Evolutionary conservation across 2,888 invertebrate species (phyloP), one percentile per base, ranked within the genome.

Genomic region (Tetranychus truncatus): DNA sequence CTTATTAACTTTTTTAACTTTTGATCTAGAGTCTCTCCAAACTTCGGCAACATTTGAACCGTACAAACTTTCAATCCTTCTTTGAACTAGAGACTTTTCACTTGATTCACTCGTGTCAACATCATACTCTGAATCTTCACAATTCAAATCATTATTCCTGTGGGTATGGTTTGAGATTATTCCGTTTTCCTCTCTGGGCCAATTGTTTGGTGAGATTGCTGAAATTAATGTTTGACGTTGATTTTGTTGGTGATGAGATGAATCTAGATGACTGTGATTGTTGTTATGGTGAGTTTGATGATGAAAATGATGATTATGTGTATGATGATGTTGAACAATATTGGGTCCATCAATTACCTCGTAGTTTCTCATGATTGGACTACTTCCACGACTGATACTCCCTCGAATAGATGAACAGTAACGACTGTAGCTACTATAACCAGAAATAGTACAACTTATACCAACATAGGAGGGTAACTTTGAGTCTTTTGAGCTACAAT

Each of bases 381-480:
- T 20, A 69, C 69, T 69, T 24, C 69, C 69, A 24, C 69, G 20
- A 69, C 34, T 69, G 7, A 20, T 20, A 69, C 69, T 69, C 5
- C 20, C 69, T 24, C 69, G 21, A 24, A 20, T 24, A 69, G 21
- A 24, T 20, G 20, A 69, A 69, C 69, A 69, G 44, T 72, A 77
- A 67, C 67, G 90, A 7, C 90, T 91, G 76, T 91, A 80, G 74
- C 90, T 90, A 6, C 91, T 90, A 82, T 94, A 94, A 5, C 93
- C 93, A 84, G 91, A 92, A 74, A 93, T 91, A 24, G 92, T 91
- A 82, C 92, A 91, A 74, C 93, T 92, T 77, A 94, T 84, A 80
- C 91, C 91, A 75, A 94, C 84, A 82, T 94, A 94, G 76, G 92
- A 92, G 0, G 93, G 93, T 34, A 77, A 8, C 24, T 66, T 71